A percentile compares a stretch with the other conserved stretches of the same genome.
Evolutionary conservation across 2,113 vertebrate species (phyloP).

Genomic region (Rousettus leschenaultii): DNA sequence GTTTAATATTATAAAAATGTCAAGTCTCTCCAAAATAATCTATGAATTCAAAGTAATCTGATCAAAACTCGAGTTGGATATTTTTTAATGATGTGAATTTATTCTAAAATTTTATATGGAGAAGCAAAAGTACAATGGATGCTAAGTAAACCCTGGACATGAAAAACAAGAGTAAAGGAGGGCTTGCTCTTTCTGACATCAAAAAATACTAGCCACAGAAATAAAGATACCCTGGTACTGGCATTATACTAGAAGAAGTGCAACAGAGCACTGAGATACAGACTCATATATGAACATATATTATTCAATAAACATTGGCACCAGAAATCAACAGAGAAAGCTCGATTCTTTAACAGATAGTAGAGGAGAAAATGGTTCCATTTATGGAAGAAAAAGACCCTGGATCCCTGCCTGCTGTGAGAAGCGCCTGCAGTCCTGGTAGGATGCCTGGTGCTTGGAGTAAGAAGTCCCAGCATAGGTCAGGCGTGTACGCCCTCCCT

Average conservation of each 20-base stretch:
- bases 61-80: background rate
- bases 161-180: background rate
- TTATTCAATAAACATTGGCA: background rate
- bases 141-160: background rate
- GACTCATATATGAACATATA: background rate
- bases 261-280: background rate
- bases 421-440: no score
- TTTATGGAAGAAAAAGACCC: background rate
- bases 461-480: no score
- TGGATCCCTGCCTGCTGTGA: background rate
- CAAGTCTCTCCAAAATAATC: background rate
- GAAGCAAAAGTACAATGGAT: background rate
- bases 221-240: background rate
- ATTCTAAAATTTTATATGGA: background rate
- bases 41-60: background rate
- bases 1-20: background rate
- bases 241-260: background rate
- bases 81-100: background rate
- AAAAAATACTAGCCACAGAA: background rate
- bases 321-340: background rate
- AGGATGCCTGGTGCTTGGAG: no score
- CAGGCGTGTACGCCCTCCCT: no score
- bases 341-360: background rate
- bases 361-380: background rate
- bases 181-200: background rate